Evolutionary conservation across 2,797 vertebrate genomes (phyloP), one percentile per base, ranked within the genome.

Genomic region (Oreonectes daqikongensis): DNA sequence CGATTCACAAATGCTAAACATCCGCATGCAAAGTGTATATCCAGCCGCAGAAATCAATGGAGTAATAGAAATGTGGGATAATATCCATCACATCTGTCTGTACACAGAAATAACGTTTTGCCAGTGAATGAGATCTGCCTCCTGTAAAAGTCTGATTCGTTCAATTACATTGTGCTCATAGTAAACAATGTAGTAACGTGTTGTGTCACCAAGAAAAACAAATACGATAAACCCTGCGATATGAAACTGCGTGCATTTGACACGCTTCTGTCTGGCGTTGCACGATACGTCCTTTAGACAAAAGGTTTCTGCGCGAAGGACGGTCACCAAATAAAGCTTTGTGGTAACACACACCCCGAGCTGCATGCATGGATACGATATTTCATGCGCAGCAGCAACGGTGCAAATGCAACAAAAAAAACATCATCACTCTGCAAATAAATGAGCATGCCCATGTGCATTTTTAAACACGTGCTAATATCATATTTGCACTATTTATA

Each of bases 321-420:
- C 89, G 87, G 87, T 87, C 88, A 86, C 90, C 52, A 86, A 84
- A 89, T 87, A 91, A 87, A 92, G 86, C 86, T 89, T 88, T 92
- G 91, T 91, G 91, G 91, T 87, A 89, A 88, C 85, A 75, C 91
- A 90, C 91, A 81, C 72, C 74, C 44, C 46, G 86, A 30, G 50
- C 7, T 60, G 68, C 24, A 48, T 65, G 66, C 74, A 68, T 69
- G 64, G 28, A 60, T 44, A 35, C 60, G 50, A 65, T 60, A 65
- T 59, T 60, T 24, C 20, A 52, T 73, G 71, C 80, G 67, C 74
- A 80, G 67, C 71, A 60, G 76, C 42, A 72, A 65, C 52, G 15
- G 2, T 9, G 52, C 53, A 5, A 15, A 40, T 61, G 60, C 12
- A 42, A 24, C n/a, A 59, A 66, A 20, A 24, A 26, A 12, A 14